phyloP scores from a whole-genome alignment of 2,113 vertebrate species.

The Silurus glanis region DNA sequence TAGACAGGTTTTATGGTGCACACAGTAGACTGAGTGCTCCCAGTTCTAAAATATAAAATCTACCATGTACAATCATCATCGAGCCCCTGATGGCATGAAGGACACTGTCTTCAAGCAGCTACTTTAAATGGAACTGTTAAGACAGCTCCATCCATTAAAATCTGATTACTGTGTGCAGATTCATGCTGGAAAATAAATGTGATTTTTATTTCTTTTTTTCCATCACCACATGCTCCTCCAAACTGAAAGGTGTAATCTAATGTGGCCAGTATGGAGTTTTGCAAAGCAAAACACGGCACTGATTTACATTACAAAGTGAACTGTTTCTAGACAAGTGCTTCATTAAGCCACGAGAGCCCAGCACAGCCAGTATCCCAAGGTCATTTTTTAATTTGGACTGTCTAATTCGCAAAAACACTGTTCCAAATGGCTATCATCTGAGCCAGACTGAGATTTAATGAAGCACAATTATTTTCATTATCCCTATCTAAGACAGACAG shows the following conservation, averaged over 20 bases:
- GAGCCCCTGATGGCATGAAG: constrained; percentile 34
- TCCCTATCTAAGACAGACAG: constrained; percentile 86
- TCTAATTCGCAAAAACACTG: constrained; percentile 99
- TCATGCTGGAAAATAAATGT: constrained; percentile 46
- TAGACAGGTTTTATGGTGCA: not conserved
- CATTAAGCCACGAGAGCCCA: constrained; percentile 86
- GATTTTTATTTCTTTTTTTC: constrained; percentile 24
- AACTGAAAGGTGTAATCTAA: constrained; percentile 60
- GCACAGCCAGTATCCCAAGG: constrained; percentile 89
- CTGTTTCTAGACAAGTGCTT: constrained; percentile 86
- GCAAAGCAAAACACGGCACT: constrained; percentile 62
- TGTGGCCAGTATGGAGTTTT: constrained; percentile 55
- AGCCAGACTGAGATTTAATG: constrained; percentile 94
- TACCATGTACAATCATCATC: not conserved
- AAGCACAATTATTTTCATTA: constrained; percentile 98
- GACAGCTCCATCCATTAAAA: constrained; percentile 40
- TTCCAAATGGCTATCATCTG: constrained; percentile 96
- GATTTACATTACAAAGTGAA: constrained; percentile 85
- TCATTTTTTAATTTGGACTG: constrained; percentile 98
- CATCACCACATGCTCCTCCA: constrained; percentile 40
- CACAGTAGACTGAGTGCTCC: not conserved
- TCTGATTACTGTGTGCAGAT: constrained; percentile 52
- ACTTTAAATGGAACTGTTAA: constrained; percentile 56
- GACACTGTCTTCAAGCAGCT: constrained; percentile 34
- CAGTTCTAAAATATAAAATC: not conserved